Evolutionary conservation across 2,888 invertebrate species (phyloP).

Genomic region (Archaeoteleia sp.): DNA sequence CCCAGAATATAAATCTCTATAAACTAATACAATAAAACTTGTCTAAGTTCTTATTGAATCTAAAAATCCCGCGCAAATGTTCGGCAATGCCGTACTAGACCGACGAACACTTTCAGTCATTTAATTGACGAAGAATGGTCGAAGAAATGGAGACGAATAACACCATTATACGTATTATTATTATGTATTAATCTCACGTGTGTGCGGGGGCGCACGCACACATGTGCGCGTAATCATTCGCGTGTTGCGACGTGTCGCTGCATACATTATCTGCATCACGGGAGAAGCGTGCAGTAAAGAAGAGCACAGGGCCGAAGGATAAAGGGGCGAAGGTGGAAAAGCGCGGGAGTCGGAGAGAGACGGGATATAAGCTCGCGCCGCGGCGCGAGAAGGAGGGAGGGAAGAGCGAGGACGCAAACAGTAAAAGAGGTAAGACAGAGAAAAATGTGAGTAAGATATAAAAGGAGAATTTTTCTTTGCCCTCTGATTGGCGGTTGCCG

Average conservation of each 20-base stretch:
- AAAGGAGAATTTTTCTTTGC: slow-evolving; percentile 73
- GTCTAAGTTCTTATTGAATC: too few relatives aligned
- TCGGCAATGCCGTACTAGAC: too few relatives aligned
- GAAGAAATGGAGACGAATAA: too few relatives aligned
- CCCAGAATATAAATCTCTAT: too few relatives aligned
- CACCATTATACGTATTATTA: too few relatives aligned
- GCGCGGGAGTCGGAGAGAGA: slow-evolving; percentile 21
- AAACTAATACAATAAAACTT: too few relatives aligned
- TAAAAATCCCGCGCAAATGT: too few relatives aligned
- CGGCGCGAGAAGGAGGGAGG: not conserved
- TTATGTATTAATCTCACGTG: slow-evolving; percentile 1
- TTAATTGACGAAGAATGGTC: too few relatives aligned
- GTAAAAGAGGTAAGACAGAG: slow-evolving; percentile 43
- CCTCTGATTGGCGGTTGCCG: slow-evolving; percentile 75
- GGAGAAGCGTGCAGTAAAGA: slow-evolving; percentile 54
- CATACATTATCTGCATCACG: slow-evolving; percentile 72
- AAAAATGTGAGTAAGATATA: slow-evolving; percentile 59
- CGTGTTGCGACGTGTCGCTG: slow-evolving; percentile 71
- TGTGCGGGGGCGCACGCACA: slow-evolving; percentile 18
- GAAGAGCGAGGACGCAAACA: slow-evolving; percentile 9
- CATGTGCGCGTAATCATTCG: slow-evolving; percentile 45
- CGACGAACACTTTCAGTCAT: too few relatives aligned
- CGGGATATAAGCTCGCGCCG: slow-evolving; percentile 5
- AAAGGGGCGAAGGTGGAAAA: slow-evolving; percentile 31
- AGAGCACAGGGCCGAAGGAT: slow-evolving; percentile 45